Evolutionary conservation across 2,888 invertebrate species (phyloP).

Genomic region (Podabrus alpinus): DNA sequence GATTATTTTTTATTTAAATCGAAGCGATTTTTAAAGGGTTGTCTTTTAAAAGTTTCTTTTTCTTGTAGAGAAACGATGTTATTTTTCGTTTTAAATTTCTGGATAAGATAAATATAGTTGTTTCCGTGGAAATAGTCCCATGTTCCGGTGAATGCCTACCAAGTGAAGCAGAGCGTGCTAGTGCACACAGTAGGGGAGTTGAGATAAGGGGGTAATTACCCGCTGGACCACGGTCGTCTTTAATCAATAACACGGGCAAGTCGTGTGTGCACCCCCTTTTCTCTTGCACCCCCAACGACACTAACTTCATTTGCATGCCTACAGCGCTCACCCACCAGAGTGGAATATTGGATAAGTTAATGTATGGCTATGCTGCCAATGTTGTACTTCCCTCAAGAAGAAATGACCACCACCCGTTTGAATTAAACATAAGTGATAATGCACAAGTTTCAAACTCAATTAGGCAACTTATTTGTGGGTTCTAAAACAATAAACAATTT

Average conservation of each 20-base stretch:
- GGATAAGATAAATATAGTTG: conserved; percentile 20
- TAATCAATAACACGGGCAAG: conserved; percentile 55
- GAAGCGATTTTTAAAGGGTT: neutral
- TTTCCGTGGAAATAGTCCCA: conserved; percentile 26
- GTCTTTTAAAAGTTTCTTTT: neutral
- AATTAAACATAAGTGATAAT: conserved; percentile 28
- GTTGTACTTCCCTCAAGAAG: conserved; percentile 35
- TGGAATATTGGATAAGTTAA: conserved; percentile 57
- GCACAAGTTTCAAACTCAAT: conserved; percentile 27
- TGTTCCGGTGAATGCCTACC: conserved; percentile 28
- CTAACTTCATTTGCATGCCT: conserved; percentile 59
- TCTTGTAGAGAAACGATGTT: neutral
- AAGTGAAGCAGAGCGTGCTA: conserved; percentile 31
- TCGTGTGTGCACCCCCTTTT: conserved; percentile 38
- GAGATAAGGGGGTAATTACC: conserved; percentile 55
- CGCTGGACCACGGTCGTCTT: conserved; percentile 57
- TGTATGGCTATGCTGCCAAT: conserved; percentile 49
- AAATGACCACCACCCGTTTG: conserved; percentile 38
- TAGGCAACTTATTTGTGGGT: conserved; percentile 22
- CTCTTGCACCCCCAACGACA: conserved; percentile 44
- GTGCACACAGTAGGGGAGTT: conserved; percentile 41
- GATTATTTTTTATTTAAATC: neutral
- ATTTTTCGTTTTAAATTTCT: neutral
- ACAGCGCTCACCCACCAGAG: conserved; percentile 53
- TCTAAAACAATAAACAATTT: conserved; percentile 22